Evolutionary conservation across 2,888 invertebrate species (phyloP).

Genomic region (Hirtodrosophila alboralis): DNA sequence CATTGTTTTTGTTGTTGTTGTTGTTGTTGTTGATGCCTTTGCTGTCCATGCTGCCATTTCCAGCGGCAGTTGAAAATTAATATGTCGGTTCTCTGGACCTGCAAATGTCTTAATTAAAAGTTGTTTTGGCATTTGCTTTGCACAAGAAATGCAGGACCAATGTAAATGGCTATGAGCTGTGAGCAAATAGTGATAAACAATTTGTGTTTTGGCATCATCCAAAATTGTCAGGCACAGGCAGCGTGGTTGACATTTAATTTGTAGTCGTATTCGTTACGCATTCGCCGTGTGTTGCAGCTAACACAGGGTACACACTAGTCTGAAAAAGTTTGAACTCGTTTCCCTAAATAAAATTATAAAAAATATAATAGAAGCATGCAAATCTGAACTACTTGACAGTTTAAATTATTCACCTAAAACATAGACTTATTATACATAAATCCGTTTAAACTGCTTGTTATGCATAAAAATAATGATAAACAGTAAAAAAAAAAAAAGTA

Average conservation of each 20-base stretch:
- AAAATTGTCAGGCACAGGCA: constrained; percentile 39
- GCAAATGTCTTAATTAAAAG: constrained; percentile 74
- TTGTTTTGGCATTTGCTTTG: constrained; percentile 52
- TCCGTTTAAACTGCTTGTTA: too few relatives aligned
- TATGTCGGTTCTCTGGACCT: constrained; percentile 63
- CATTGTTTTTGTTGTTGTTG: constrained; percentile 27
- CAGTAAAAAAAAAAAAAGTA: too few relatives aligned
- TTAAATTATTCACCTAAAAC: too few relatives aligned
- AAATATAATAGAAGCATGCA: too few relatives aligned
- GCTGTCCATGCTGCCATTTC: constrained; percentile 43
- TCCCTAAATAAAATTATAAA: too few relatives aligned
- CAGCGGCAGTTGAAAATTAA: constrained; percentile 64
- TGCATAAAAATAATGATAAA: too few relatives aligned
- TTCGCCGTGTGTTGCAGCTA: constrained; percentile 43
- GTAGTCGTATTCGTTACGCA: constrained; percentile 37
- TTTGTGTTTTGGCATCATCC: constrained; percentile 31
- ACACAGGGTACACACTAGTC: not conserved
- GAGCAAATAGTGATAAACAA: constrained; percentile 26
- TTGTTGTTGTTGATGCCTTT: constrained; percentile 19
- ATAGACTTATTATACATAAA: too few relatives aligned
- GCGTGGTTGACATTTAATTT: constrained; percentile 43
- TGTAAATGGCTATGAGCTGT: constrained; percentile 7
- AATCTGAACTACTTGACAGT: too few relatives aligned
- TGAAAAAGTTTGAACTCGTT: too few relatives aligned
- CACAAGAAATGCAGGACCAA: constrained; percentile 24